Evolutionary conservation across 2,797 vertebrate genomes (phyloP), one percentile per base, ranked within the genome.

Genomic region (Hyperoplus immaculatus): DNA sequence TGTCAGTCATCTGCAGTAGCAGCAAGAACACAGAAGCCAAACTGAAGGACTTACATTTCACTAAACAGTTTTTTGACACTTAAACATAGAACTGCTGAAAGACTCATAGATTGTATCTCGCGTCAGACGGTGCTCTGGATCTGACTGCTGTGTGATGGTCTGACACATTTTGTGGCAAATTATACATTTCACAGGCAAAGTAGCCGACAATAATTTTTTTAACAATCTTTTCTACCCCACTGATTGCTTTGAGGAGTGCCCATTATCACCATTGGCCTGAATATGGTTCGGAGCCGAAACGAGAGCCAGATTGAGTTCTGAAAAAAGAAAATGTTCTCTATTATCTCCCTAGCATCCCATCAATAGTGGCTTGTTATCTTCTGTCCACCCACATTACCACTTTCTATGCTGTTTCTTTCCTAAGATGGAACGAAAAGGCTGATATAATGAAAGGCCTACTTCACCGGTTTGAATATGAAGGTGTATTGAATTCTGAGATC

Each of bases 21-120:
- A 29, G 29, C 29, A 29, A 29, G 29, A 29, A 66, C 56, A 50
- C 10, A 67, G 18, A 81, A 43, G 11, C 41, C n/a, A 15, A 58
- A 64, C 46, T 80, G 82, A 79, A 68, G 80, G 51, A 62, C 29
- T 69, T 75, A 71, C 47, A 67, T 81, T 82, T 75, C 60, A 49
- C 57, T 72, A 51, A 85, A 77, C 45, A 13, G n/a, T 80, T 68
- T 80, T 74, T 59, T 78, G 63, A 56, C 49, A 50, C 77, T 82
- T 77, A 6, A 29, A 29, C 29, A 38, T 18, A 64, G 29, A 72
- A 75, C 69, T 51, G 42, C 16, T 64, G 18, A 57, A 78, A 36
- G 58, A 54, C 72, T 69, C 47, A 75, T 41, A 75, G 58, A 80
- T 69, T 49, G 62, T 41, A 55, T 46, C 18, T 29, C 5, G 47